Conservation (phyloP, 2,888 invertebrate genomes). For the Silvanus unidentatus region DNA sequence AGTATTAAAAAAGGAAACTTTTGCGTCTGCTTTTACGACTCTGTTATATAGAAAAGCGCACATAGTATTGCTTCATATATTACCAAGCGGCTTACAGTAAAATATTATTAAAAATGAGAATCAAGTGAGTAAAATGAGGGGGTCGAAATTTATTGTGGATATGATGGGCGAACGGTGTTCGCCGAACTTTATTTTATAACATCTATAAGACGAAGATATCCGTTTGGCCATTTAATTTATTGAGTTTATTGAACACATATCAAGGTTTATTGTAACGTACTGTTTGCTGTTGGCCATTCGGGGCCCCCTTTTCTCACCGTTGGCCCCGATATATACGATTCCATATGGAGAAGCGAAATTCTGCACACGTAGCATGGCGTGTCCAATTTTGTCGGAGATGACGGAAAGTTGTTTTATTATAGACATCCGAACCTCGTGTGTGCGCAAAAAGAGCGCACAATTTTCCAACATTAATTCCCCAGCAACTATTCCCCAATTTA, state of each 20-base stretch:
- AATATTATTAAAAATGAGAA: too few relatives aligned
- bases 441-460: slow-evolving; percentile 27
- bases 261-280: slow-evolving; percentile 34
- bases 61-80: too few relatives aligned
- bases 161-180: too few relatives aligned
- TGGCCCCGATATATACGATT: slow-evolving; percentile 25
- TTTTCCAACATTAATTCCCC: slow-evolving; percentile 28
- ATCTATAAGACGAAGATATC: slow-evolving; percentile 17
- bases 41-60: too few relatives aligned
- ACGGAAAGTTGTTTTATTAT: slow-evolving; percentile 38
- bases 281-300: slow-evolving; percentile 5
- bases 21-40: too few relatives aligned
- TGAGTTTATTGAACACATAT: slow-evolving; percentile 35
- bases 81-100: too few relatives aligned
- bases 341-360: slow-evolving; percentile 24
- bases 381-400: slow-evolving; percentile 37
- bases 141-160: too few relatives aligned
- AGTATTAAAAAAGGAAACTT: too few relatives aligned
- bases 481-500: too few relatives aligned
- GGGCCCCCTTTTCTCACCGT: slow-evolving; percentile 4
- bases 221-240: slow-evolving; percentile 34
- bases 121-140: too few relatives aligned
- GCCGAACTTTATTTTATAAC: background rate
- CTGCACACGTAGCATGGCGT: slow-evolving; percentile 42
- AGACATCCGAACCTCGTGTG: slow-evolving; percentile 33